Conservation (phyloP, 1,140 invertebrate species). For the Myzus persicae region DNA sequence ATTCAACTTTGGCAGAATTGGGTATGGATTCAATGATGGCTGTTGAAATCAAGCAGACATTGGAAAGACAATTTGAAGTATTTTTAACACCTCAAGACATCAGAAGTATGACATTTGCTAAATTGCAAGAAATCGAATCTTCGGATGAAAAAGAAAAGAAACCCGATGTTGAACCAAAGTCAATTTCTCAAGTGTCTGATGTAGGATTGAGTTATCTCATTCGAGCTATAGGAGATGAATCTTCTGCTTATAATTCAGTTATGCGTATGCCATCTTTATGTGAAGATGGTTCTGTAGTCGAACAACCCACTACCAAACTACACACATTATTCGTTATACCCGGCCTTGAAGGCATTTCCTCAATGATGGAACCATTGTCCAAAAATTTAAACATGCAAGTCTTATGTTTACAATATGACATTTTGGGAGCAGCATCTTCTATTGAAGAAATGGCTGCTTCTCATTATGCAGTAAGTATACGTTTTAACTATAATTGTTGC, state of each 20-base stretch:
- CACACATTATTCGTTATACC: constrained; percentile 76
- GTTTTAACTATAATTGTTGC: not conserved
- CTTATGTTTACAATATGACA: constrained; percentile 73
- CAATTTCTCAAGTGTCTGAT: constrained; percentile 44
- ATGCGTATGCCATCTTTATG: constrained; percentile 67
- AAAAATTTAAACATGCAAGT: constrained; percentile 70
- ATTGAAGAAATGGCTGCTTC: constrained; percentile 63
- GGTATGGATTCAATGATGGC: constrained; percentile 86
- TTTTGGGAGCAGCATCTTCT: constrained; percentile 62
- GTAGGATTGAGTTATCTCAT: constrained; percentile 67
- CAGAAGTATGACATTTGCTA: constrained; percentile 69
- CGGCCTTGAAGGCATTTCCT: constrained; percentile 76
- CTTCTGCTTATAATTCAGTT: constrained; percentile 65
- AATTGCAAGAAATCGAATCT: constrained; percentile 67
- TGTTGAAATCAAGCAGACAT: constrained; percentile 83
- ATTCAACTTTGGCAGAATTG: constrained; percentile 79
- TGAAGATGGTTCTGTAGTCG: constrained; percentile 64
- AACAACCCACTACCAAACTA: constrained; percentile 50
- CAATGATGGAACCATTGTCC: constrained; percentile 70
- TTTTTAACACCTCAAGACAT: constrained; percentile 82
- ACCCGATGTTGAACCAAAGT: not conserved
- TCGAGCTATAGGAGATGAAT: constrained; percentile 69
- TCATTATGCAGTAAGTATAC: constrained; percentile 65
- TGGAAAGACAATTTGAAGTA: constrained; percentile 84
- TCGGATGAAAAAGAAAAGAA: constrained; percentile 61